Conservation (phyloP, 2,888 invertebrate genomes). For the Phyllotreta cruciferae region DNA sequence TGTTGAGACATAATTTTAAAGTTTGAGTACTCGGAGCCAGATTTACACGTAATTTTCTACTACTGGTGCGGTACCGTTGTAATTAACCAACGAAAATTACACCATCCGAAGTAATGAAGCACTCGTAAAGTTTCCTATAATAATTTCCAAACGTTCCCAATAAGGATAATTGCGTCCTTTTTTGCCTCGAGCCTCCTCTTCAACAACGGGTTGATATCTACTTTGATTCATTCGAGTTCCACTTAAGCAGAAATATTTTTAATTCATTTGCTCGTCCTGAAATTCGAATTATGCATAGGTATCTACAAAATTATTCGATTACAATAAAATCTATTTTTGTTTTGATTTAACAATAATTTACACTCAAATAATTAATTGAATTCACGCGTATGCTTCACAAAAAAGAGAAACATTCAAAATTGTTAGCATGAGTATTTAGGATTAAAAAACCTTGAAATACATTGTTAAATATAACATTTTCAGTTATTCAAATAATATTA, state of each 20-base stretch:
- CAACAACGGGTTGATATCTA: constrained; percentile 6
- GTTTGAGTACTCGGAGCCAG: constrained; percentile 38
- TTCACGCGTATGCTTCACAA: too few relatives aligned
- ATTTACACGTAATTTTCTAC: constrained; percentile 42
- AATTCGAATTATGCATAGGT: too few relatives aligned
- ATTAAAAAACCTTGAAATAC: background rate
- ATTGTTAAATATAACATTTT: background rate
- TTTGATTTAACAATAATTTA: too few relatives aligned
- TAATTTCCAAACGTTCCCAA: constrained; percentile 36
- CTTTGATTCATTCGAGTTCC: constrained; percentile 7
- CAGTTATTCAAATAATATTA: background rate
- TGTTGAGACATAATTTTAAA: constrained; percentile 42
- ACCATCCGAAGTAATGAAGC: constrained; percentile 37
- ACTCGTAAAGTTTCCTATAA: constrained; percentile 37
- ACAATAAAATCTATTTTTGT: too few relatives aligned
- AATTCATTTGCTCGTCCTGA: too few relatives aligned
- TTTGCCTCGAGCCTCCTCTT: background rate
- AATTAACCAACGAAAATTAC: constrained; percentile 39
- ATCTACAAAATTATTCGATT: too few relatives aligned
- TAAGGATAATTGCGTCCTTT: constrained; percentile 22
- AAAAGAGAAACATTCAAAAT: too few relatives aligned
- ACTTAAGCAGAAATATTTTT: too few relatives aligned
- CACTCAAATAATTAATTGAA: too few relatives aligned
- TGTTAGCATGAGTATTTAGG: too few relatives aligned
- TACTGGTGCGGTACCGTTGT: constrained; percentile 34